A percentile compares a stretch with the other conserved stretches of the same genome.
Conservation (phyloP, 2,797 vertebrate genomes). For the Enteromius unitaeniatus region DNA sequence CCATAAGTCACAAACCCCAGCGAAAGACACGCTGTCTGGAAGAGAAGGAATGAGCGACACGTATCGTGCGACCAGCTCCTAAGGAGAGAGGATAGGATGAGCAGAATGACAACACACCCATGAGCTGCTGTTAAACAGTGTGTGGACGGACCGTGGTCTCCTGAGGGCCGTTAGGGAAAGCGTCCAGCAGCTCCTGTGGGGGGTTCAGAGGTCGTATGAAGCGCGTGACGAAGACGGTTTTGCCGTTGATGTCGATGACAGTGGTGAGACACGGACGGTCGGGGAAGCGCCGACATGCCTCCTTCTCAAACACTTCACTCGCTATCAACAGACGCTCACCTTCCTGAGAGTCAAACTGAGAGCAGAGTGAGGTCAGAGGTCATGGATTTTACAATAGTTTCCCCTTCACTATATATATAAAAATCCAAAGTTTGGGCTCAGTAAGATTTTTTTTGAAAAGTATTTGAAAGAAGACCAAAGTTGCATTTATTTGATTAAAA, state of each 20-base stretch:
- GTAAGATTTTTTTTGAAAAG: background rate
- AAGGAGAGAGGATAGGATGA: slow-evolving; percentile 17
- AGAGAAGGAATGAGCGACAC: slow-evolving; percentile 93
- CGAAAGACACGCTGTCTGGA: slow-evolving; percentile 90
- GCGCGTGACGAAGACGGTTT: slow-evolving; percentile 89
- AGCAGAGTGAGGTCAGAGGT: slow-evolving; percentile 32
- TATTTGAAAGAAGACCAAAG: background rate
- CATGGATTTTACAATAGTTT: background rate
- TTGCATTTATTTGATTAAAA: too few species aligned
- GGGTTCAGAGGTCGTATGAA: slow-evolving; percentile 89
- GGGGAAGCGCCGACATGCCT: slow-evolving; percentile 81
- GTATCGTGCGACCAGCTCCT: slow-evolving; percentile 88
- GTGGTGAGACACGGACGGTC: slow-evolving; percentile 87
- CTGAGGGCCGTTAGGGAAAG: slow-evolving; percentile 74
- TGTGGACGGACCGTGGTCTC: slow-evolving; percentile 78
- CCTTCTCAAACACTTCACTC: slow-evolving; percentile 85
- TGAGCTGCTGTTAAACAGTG: background rate
- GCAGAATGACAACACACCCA: background rate
- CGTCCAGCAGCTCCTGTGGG: slow-evolving; percentile 86
- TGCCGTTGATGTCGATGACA: slow-evolving; percentile 91
- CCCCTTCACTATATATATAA: background rate
- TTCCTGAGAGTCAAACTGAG: slow-evolving; percentile 93
- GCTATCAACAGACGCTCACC: slow-evolving; percentile 88
- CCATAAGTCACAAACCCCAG: slow-evolving; percentile 93
- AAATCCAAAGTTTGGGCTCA: background rate